phyloP scores from a whole-genome alignment of 2,113 vertebrate genomes.

The Antechinus stuartii region DNA sequence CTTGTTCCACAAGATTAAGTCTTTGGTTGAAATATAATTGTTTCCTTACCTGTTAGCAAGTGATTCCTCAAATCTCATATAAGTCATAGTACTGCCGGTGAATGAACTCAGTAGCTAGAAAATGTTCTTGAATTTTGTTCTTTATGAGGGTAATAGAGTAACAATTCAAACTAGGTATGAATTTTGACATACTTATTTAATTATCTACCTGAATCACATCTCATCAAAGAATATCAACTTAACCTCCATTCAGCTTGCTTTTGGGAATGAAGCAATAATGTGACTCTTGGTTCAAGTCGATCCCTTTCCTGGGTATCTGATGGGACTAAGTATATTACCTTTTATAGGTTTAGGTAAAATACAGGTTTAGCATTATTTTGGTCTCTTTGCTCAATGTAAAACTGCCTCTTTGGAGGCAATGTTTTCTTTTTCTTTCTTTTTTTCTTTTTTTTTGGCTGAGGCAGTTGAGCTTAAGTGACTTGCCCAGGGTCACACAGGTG shows the following conservation, averaged over 20 bases:
- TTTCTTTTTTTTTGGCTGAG: too few relatives aligned
- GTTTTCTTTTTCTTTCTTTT: too few relatives aligned
- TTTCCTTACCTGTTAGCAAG: not conserved
- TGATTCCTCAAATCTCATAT: not conserved
- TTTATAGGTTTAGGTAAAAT: not conserved
- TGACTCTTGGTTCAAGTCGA: not conserved
- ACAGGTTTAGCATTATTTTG: fast-evolving
- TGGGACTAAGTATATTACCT: not conserved
- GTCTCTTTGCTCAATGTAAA: not conserved
- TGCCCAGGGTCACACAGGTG: too few relatives aligned
- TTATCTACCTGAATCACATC: not conserved
- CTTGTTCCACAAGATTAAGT: not conserved
- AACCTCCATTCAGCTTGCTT: not conserved
- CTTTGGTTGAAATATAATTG: not conserved
- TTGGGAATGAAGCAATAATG: not conserved
- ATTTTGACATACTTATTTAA: not conserved
- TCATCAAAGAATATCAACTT: not conserved
- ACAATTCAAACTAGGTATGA: not conserved
- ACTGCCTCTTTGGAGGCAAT: not conserved
- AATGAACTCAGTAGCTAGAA: not conserved
- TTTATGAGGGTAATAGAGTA: fast-evolving
- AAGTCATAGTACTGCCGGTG: not conserved
- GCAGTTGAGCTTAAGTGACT: too few relatives aligned
- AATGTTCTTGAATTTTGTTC: not conserved
- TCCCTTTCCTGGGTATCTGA: not conserved